Base-by-base conservation (phyloP, 2,113 vertebrate genomes). In the Chamaetylas fuelleborni region DNA sequence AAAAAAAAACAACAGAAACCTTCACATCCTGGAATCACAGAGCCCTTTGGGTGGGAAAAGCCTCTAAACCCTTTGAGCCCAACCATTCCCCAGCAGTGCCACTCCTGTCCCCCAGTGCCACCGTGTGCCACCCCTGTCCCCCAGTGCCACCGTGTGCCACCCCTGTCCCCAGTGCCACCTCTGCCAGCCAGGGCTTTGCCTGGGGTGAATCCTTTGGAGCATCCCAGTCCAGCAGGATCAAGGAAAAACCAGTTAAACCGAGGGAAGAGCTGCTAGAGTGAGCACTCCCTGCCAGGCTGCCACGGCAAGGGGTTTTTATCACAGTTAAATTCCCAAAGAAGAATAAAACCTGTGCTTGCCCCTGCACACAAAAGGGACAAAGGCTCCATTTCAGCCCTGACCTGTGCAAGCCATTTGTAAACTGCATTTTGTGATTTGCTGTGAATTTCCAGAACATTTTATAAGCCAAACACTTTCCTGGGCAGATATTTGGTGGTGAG, bases 31-130 rank as follows among this genome's bases (percentile, higher is more conserved):
- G 56, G 66, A n/a, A 16, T n/a, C 36, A 29, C 26, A 8, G 38
- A 31, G 38, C 15, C 45, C 1, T 12, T 5, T 14, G 33, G 54
- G 67, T 1, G 47, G 67, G 50, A 53, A 72, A 62, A 23, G 20
- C 47, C 34, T 25, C 40, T 2, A 4, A 19, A 51, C 10, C 28
- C 42, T 22, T 17, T 0, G 1, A 47, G n/a, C 54, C 47, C 36
- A 36, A 36, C 36, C 36, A 36, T 36, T 36, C 36, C 36, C 36
- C 36, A 36, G 36, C 36, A 36, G 38, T 40, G 38, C 38, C 38
- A 9, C 11, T 11, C 11, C 38, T 38, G 38, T 38, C 38, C 38
- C 38, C n/a, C 38, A 38, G 12, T 38, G 38, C 38, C 38, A 38
- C 38, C 38, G 12, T 38, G 38, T 38, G 38, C 38, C 38, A 38